Conservation (phyloP, 2,888 invertebrate genomes). For the Caenorhabditis macrosperma region DNA sequence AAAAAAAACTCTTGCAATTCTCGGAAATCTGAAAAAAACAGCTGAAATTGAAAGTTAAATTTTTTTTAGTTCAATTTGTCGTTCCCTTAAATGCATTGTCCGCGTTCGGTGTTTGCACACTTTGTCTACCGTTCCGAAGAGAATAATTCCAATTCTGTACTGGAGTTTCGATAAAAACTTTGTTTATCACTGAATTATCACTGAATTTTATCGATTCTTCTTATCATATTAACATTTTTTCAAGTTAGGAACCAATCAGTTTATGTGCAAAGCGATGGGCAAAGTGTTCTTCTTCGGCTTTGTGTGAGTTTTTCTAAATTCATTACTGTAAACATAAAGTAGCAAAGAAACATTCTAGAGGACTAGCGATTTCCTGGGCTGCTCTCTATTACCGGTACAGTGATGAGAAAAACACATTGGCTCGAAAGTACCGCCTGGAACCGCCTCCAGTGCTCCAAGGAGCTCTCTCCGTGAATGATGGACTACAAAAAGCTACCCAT, state of each 20-base stretch:
- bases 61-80: background rate
- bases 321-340: background rate
- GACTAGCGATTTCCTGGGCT: slow-evolving; percentile 50
- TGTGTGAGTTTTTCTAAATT: slow-evolving; percentile 47
- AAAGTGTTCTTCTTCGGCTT: slow-evolving; percentile 53
- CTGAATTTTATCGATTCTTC: slow-evolving; percentile 5
- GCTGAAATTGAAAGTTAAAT: background rate
- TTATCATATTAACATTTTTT: slow-evolving; percentile 12
- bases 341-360: slow-evolving; percentile 43
- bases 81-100: background rate
- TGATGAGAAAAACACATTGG: slow-evolving; percentile 44
- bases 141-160: slow-evolving; percentile 5
- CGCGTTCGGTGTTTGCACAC: slow-evolving; percentile 39
- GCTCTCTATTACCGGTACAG: slow-evolving; percentile 58
- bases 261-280: slow-evolving; percentile 54
- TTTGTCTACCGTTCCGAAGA: slow-evolving; percentile 25
- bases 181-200: background rate
- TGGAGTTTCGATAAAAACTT: background rate
- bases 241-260: slow-evolving; percentile 1
- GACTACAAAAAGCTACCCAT: slow-evolving; percentile 65
- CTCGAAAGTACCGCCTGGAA: slow-evolving; percentile 59
- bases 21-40: background rate
- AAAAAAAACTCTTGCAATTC: background rate
- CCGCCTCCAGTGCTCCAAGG: slow-evolving; percentile 73
- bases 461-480: slow-evolving; percentile 68